Evolutionary conservation across 1,140 invertebrate species (phyloP), one percentile per base, ranked within the genome.

Genomic region (Papilio machaon): DNA sequence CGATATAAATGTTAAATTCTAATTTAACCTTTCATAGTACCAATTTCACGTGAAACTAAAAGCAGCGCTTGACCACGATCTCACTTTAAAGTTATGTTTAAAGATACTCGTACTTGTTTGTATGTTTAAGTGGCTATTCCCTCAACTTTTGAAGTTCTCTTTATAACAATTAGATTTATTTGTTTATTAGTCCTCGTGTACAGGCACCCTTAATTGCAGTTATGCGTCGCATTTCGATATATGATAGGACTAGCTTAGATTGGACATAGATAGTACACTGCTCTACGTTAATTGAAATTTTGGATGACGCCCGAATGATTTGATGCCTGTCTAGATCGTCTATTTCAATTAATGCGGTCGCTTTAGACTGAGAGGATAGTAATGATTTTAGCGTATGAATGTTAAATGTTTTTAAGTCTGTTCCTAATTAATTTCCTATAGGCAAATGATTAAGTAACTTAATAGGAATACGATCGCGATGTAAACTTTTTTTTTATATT

Each of bases 161-260:
- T 30, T 30, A 30, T 30, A 30, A 30, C 23, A 30, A 30, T 30
- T 30, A 1, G 23, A 30, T 30, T 30, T 3, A n/a, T n/a, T 60
- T 0, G 10, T 60, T 10, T 6, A 4, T 60, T n/a, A 17, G 52
- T n/a, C 10, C n/a, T 17, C 13, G 58, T 60, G n/a, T 60, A 8
- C 19, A 60, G 17, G 8, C 19, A 19, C n/a, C 58, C 58, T 60
- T 23, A 60, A 60, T 60, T 60, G 58, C n/a, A 19, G 58, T 23
- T 60, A 54, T 60, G 58, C 58, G 19, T 60, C 58, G 58, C 58
- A 60, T 60, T 60, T 60, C 58, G 58, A 60, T 60, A 13, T 60
- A 60, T 11, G n/a, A n/a, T 30, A 30, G 23, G 23, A 30, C 60
- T 11, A 19, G 17, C n/a, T 58, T n/a, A 23, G 60, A 64, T 64